These are phyloP conservation scores for Axis porcinus DNA, from an alignment of 2,113 vertebrate species.

Conservation along the genomic window DNA sequence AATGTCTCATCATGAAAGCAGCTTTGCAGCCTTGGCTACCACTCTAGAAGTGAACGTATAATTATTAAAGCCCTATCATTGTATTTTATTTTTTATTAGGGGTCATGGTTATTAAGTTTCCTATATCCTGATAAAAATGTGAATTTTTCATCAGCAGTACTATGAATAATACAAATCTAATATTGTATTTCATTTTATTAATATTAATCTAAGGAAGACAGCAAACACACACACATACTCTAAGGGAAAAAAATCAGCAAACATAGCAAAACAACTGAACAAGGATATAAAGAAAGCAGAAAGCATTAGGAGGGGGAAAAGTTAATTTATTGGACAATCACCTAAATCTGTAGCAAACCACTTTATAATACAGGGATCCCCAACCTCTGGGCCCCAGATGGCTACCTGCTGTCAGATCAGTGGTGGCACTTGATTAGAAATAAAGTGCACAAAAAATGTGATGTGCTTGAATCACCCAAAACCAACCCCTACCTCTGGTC, in stretches of 20 bases:
- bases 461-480: neutral
- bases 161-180: slow-evolving; percentile 15
- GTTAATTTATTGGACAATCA: neutral
- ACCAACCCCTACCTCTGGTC: neutral
- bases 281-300: neutral
- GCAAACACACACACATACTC: neutral
- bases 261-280: neutral
- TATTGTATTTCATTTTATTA: neutral
- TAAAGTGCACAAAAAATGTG: neutral
- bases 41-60: slow-evolving; percentile 14
- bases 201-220: neutral
- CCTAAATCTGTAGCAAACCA: neutral
- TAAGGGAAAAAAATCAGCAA: neutral
- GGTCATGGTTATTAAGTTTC: neutral
- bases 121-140: neutral
- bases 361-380: neutral
- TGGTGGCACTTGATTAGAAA: neutral
- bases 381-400: neutral
- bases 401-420: neutral
- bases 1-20: neutral
- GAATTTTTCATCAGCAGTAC: neutral
- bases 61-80: neutral
- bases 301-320: neutral
- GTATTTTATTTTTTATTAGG: slow-evolving; percentile 39
- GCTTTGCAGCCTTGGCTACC: neutral